Conservation (phyloP, 2,797 vertebrate species). For the Pempheris klunzingeri region DNA sequence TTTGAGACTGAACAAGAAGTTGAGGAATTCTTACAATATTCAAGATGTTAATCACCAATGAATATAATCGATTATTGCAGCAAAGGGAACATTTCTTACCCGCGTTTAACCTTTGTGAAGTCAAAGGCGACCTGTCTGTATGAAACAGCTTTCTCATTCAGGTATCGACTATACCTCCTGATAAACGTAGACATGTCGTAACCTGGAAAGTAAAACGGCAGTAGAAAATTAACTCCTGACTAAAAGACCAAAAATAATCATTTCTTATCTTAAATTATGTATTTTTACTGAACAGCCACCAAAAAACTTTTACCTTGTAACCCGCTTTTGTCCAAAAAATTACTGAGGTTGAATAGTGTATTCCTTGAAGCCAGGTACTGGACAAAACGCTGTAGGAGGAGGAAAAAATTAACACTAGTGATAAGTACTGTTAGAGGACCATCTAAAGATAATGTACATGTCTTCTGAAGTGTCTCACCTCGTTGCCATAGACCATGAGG, state of each 20-base stretch:
- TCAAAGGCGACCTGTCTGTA: constrained; percentile 99
- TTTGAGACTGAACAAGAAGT: background rate
- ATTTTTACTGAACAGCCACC: background rate
- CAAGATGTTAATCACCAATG: background rate
- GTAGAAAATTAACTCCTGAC: background rate
- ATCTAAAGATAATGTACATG: background rate
- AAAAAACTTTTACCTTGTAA: constrained; percentile 91
- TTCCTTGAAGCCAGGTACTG: constrained; percentile 99
- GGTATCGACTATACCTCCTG: constrained; percentile 97
- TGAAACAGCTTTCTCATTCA: constrained; percentile 99
- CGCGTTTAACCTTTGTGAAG: constrained; percentile 99
- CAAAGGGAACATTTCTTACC: too few species aligned
- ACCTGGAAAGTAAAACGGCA: constrained; percentile 77
- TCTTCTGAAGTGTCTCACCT: constrained; percentile 84
- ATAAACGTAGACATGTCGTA: constrained; percentile 99
- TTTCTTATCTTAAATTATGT: background rate
- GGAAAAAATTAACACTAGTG: constrained; percentile 10
- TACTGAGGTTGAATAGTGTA: constrained; percentile 99
- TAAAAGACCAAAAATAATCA: background rate
- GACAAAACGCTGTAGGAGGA: constrained; percentile 92
- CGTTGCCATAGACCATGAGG: constrained; percentile 99
- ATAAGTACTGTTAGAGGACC: background rate
- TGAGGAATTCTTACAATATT: background rate
- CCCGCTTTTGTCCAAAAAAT: constrained; percentile 99
- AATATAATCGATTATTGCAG: background rate